Base-by-base conservation (phyloP, 2,888 invertebrate species). In the Artemia sp. region DNA sequence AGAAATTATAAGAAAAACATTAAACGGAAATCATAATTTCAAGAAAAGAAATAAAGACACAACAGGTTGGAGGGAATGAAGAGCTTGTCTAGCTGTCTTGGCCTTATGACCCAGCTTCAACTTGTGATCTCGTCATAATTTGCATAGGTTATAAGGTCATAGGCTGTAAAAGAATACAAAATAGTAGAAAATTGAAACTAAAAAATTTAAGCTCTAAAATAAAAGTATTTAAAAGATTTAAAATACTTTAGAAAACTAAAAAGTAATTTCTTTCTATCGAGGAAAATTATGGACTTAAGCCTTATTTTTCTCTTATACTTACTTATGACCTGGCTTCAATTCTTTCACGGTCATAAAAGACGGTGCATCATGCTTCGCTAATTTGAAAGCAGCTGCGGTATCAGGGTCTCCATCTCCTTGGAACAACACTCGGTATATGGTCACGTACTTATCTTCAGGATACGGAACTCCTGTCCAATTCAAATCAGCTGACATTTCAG, bases 361-460 rank as follows among this genome's bases (percentile, higher is more conserved):
- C 1, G 84, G 84, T 11, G 85, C 84, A 76, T 87, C 87, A 70
- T 86, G 80, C 75, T 88, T 88, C 11, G 88, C 86, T 53, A 87
- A 83, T 78, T 87, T 88, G 76, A 88, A 89, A 0, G 85, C 85
- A 75, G 85, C 86, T 4, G 71, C 67, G 69, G 82, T 85, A 75
- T 86, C 85, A 75, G 89, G 86, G 74, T 87, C 86, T 53, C 85
- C 86, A 76, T 87, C 87, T 75, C 85, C 86, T 77, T 87, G 86
- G 77, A 88, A 88, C 73, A 90, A 89, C 1, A 90, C 90, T 70
- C 91, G 83, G 80, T 89, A 92, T 75, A 92, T 90, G 74, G 91
- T 88, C 68, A 92, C 89, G 80, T 87, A 92, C 77, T 92, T 89
- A 77, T 92, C 91, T 72, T 90, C 88, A 0, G 92, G 92, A 74